A percentile compares a stretch with the other conserved stretches of the same genome.
Conservation (phyloP, 1,140 invertebrate species). For the Coenobita brevimanus region DNA sequence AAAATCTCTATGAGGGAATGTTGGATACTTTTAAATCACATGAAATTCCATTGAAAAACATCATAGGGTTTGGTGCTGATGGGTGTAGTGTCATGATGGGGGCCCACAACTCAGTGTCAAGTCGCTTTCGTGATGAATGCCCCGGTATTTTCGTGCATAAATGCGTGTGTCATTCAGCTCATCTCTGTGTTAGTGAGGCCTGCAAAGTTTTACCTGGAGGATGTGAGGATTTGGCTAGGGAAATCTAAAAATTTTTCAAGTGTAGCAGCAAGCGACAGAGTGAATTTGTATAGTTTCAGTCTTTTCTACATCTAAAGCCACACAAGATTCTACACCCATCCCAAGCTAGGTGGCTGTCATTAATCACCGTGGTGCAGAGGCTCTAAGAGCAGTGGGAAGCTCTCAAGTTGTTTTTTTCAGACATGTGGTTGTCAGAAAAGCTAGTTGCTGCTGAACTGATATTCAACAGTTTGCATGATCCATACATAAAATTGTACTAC, state of each 20-base stretch:
- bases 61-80: conserved; percentile 10
- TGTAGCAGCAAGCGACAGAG: background rate
- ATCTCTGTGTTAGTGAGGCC: conserved; percentile 15
- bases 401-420: background rate
- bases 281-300: conserved; percentile 13
- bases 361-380: background rate
- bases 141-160: background rate
- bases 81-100: too few species aligned
- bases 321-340: too few species aligned
- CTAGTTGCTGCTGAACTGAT: background rate
- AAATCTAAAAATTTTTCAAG: conserved; percentile 9
- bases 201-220: background rate
- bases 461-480: background rate
- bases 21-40: background rate
- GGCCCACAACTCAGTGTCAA: background rate
- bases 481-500: conserved; percentile 12
- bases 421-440: conserved; percentile 13
- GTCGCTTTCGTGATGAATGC: conserved; percentile 4
- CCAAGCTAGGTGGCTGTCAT: background rate
- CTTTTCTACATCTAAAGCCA: background rate
- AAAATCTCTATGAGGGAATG: conserved; percentile 20
- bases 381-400: background rate
- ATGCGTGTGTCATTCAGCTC: conserved; percentile 4
- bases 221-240: conserved; percentile 26
- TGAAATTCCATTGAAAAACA: conserved; percentile 14